These are phyloP conservation scores for Gryon sp. DNA, from an alignment of 1,140 invertebrate species.

Conservation along the genomic window DNA sequence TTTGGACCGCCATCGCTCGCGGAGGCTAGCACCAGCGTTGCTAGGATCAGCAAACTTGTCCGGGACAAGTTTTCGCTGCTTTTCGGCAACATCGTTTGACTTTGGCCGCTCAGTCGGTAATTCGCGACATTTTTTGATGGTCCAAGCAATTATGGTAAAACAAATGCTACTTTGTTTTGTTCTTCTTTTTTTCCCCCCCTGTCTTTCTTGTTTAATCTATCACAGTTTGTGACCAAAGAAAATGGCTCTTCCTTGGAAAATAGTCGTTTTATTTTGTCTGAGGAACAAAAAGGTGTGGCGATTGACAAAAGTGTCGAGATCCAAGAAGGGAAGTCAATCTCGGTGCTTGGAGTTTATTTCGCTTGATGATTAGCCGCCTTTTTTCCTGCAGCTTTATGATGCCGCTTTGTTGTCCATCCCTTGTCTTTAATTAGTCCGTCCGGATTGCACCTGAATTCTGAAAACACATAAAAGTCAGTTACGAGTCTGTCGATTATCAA, in stretches of 20 bases:
- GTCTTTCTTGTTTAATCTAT: too few species aligned
- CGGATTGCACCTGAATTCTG: constrained; percentile 35
- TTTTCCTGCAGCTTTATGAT: constrained; percentile 40
- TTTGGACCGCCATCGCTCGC: constrained; percentile 73
- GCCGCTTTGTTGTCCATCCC: constrained; percentile 41
- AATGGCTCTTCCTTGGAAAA: constrained; percentile 46
- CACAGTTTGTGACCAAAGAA: constrained; percentile 27
- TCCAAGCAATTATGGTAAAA: too few species aligned
- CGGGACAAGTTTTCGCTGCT: background rate
- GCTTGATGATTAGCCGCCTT: too few species aligned
- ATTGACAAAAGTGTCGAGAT: constrained; percentile 39
- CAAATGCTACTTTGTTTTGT: too few species aligned
- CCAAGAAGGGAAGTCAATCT: constrained; percentile 35
- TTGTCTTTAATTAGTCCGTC: constrained; percentile 34
- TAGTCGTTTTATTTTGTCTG: too few species aligned
- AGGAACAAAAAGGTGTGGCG: constrained; percentile 52
- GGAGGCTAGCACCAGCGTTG: constrained; percentile 9
- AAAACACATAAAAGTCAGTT: constrained; percentile 42
- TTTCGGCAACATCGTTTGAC: background rate
- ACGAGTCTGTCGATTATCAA: background rate
- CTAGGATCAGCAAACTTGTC: background rate
- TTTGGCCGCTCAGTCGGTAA: too few species aligned
- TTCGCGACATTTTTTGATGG: too few species aligned
- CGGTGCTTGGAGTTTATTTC: too few species aligned
- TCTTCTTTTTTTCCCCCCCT: too few species aligned